Evolutionary conservation across 2,888 invertebrate species (phyloP), one percentile per base, ranked within the genome.

Genomic region (Sarcophaga caerulescens): DNA sequence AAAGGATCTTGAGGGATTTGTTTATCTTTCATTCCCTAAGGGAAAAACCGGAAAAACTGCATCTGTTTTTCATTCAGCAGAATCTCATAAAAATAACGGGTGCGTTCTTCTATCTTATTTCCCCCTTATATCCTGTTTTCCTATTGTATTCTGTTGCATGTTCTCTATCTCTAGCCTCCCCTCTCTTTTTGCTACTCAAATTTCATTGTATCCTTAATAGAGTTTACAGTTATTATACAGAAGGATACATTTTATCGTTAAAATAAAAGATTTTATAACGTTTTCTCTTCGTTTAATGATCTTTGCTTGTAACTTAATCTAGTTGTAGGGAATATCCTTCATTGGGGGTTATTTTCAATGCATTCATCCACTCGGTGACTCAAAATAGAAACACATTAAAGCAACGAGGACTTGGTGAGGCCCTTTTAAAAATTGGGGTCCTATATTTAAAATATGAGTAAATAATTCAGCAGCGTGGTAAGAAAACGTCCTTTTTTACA

Each of bases 171-270:
- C 2, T 35, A 10, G 35, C 0, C 17, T 62, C 47, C 35, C 35
- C 52, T 52, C 68, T 75, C 69, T 44, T 52, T 14, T 14, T 68
- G 68, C 57, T 57, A 74, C 83, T 83, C 78, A 74, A 59, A 83
- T 83, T 83, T 74, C 83, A 25, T 63, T 83, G 57, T 74, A 45
- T 76, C 75, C 75, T 69, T 57, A 70, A 76, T 45, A 63, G 57
- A n/a, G 23, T 83, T 83, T 83, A 83, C 83, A 83, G 83, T 83
- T 83, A 83, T 69, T 68, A 66, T 45, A 19, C 62, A 35, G 35
- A 57, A 45, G 62, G 57, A 57, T 62, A 65, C 23, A 52, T 78
- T 73, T 14, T 3, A 62, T 73, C 73, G 47, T 73, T 60, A 62
- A 10, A 0, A 62, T 35, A 45, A n/a, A 75, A 52, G 62, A 60